Conservation (phyloP, 2,113 vertebrate species). For the Nerophis ophidion region DNA sequence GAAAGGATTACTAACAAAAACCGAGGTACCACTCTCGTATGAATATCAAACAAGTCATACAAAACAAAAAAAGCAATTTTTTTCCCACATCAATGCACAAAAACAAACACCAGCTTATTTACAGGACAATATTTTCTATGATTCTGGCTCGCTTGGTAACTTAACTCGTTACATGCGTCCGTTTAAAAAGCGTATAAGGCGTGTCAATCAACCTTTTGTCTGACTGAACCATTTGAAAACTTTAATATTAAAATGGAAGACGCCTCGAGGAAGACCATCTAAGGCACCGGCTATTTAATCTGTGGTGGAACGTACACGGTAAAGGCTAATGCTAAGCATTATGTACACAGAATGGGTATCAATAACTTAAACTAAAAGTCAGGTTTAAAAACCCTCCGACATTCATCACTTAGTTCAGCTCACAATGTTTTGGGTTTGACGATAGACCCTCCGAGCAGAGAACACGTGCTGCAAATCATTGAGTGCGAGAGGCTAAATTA, state of each 20-base stretch:
- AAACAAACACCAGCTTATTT: slow-evolving; percentile 66
- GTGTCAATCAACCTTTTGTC: slow-evolving; percentile 56
- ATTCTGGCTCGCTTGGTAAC: slow-evolving; percentile 67
- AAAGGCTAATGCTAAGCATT: slow-evolving; percentile 38
- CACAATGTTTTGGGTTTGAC: slow-evolving; percentile 7
- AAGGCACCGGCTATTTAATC: slow-evolving; percentile 53
- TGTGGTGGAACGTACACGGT: slow-evolving; percentile 20
- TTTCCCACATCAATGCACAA: slow-evolving; percentile 38
- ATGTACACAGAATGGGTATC: slow-evolving; percentile 46
- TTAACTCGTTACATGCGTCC: slow-evolving; percentile 62
- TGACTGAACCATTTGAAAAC: slow-evolving; percentile 25
- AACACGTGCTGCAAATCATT: slow-evolving; percentile 36
- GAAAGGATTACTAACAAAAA: too few relatives aligned
- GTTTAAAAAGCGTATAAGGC: slow-evolving; percentile 51
- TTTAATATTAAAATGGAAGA: slow-evolving; percentile 53
- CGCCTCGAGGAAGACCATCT: slow-evolving; percentile 27
- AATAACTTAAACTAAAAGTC: slow-evolving; percentile 49
- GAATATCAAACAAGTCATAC: slow-evolving; percentile 59
- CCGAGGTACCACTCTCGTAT: slow-evolving; percentile 2
- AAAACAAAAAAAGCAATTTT: slow-evolving; percentile 52
- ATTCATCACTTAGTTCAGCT: slow-evolving; percentile 7
- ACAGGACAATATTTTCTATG: slow-evolving; percentile 68
- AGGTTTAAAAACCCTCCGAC: background rate
- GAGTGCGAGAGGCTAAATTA: slow-evolving; percentile 51
- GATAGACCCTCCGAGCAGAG: slow-evolving; percentile 18